A percentile compares a stretch with the other conserved stretches of the same genome.
These are phyloP conservation scores for Tyto alba DNA, from an alignment of 2,113 vertebrate species.

Conservation along the genomic window DNA sequence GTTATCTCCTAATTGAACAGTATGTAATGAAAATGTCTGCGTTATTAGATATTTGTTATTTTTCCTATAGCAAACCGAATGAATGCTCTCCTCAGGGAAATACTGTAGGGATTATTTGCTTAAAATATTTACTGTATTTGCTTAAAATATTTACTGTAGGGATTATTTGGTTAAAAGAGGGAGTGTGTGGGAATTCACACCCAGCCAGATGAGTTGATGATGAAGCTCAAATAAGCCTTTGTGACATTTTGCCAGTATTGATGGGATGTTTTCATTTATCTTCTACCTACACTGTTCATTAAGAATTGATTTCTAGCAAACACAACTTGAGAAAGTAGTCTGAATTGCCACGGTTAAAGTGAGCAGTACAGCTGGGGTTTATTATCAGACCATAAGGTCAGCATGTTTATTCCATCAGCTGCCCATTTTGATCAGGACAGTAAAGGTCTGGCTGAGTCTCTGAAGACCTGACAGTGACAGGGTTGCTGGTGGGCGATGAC, in stretches of 20 bases:
- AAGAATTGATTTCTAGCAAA: slow-evolving; percentile 2
- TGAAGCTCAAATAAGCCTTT: background rate
- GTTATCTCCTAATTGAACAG: background rate
- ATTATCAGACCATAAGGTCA: background rate
- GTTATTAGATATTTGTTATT: background rate
- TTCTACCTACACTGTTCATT: background rate
- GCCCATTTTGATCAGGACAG: background rate
- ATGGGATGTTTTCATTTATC: background rate
- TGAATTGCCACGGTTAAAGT: background rate
- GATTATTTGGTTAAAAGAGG: background rate
- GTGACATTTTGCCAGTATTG: background rate
- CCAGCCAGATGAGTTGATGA: background rate
- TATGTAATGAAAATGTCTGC: background rate
- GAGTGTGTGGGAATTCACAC: background rate
- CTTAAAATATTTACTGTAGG: no score
- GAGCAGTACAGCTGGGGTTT: background rate
- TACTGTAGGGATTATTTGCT: background rate
- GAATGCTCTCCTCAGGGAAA: background rate
- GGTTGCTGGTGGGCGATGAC: background rate
- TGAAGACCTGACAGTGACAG: background rate
- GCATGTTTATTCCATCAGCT: background rate
- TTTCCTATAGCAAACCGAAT: background rate
- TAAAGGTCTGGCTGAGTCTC: background rate
- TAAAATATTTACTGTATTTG: no score
- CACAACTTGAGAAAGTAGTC: background rate